Percentiles rank a stretch among this genome's conserved stretches.
Evolutionary conservation across 2,888 invertebrate genomes (phyloP).

Genomic region (Hypena proboscidalis): DNA sequence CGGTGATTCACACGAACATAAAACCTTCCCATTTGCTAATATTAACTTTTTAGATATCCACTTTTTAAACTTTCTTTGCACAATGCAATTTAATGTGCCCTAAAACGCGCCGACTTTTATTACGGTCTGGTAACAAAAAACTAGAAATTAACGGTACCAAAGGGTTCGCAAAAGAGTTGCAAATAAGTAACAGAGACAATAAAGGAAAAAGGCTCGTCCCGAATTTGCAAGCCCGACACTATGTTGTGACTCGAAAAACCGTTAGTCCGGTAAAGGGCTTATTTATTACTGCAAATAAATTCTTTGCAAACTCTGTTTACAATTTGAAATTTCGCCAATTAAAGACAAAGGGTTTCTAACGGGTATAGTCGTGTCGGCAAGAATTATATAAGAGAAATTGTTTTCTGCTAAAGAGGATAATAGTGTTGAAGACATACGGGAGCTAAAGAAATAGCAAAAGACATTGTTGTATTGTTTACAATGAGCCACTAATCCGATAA

Average conservation of each 20-base stretch:
- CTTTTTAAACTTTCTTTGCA: constrained; percentile 27
- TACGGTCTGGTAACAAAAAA: constrained; percentile 51
- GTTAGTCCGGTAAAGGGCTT: constrained; percentile 60
- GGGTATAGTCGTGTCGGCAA: constrained; percentile 25
- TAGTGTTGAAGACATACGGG: constrained; percentile 13
- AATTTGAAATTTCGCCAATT: constrained; percentile 36
- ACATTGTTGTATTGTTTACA: constrained; percentile 9
- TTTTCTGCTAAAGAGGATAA: constrained; percentile 20
- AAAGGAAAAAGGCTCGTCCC: constrained; percentile 49
- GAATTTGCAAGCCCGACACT: constrained; percentile 50
- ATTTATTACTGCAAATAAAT: constrained; percentile 67
- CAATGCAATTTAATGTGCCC: constrained; percentile 38
- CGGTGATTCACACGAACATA: constrained; percentile 31
- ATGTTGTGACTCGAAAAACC: constrained; percentile 49
- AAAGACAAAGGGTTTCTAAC: constrained; percentile 34
- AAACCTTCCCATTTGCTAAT: constrained; percentile 42
- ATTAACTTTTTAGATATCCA: constrained; percentile 30
- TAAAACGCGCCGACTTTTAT: constrained; percentile 59
- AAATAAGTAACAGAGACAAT: constrained; percentile 61
- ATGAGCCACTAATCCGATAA: constrained; percentile 3
- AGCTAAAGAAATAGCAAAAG: constrained; percentile 25
- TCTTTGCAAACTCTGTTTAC: constrained; percentile 27
- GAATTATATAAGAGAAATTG: constrained; percentile 19
- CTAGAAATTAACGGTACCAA: constrained; percentile 53
- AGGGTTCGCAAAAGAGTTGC: constrained; percentile 70